Percentiles rank a stretch among this genome's conserved stretches.
Conservation (phyloP, 92 coral and sea anemone species). For the Actinostola sp. region DNA sequence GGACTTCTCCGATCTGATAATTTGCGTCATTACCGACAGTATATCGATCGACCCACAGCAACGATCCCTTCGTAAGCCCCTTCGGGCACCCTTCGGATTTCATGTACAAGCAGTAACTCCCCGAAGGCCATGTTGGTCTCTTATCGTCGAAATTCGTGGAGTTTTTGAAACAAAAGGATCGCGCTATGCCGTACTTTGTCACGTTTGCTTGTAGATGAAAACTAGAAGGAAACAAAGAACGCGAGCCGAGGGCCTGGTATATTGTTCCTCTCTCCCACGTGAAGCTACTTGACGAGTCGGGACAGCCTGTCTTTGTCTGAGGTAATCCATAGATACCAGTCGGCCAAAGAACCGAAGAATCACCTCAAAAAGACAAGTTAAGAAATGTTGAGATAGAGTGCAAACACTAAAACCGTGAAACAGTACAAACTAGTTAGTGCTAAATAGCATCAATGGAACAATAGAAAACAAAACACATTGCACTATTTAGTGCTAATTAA, state of each 20-base stretch:
- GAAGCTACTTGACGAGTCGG: conserved; percentile 50
- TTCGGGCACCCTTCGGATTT: conserved; percentile 55
- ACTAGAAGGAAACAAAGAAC: not conserved
- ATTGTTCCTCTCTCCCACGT: conserved; percentile 72
- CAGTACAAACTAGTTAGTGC: too few relatives aligned
- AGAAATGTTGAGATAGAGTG: too few relatives aligned
- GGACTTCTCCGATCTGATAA: conserved; percentile 53
- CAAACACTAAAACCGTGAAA: too few relatives aligned
- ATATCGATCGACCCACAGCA: conserved; percentile 60
- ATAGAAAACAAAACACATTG: too few relatives aligned
- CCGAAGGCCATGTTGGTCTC: conserved; percentile 64
- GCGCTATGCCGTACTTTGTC: conserved; percentile 52
- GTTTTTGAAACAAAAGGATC: conserved; percentile 70
- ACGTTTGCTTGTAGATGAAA: conserved; percentile 62
- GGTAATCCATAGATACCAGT: conserved; percentile 81
- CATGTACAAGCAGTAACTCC: conserved; percentile 74
- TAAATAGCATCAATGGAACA: too few relatives aligned
- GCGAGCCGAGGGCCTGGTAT: conserved; percentile 60
- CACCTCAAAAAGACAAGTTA: too few relatives aligned
- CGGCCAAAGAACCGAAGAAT: too few relatives aligned
- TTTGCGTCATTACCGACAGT: conserved; percentile 38
- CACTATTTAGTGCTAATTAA: too few relatives aligned
- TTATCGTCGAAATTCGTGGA: conserved; percentile 5
- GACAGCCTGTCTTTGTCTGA: conserved; percentile 75
- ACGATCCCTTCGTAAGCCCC: conserved; percentile 54